Conservation (phyloP, 2,113 vertebrate species). For the Donacobius atricapilla region DNA sequence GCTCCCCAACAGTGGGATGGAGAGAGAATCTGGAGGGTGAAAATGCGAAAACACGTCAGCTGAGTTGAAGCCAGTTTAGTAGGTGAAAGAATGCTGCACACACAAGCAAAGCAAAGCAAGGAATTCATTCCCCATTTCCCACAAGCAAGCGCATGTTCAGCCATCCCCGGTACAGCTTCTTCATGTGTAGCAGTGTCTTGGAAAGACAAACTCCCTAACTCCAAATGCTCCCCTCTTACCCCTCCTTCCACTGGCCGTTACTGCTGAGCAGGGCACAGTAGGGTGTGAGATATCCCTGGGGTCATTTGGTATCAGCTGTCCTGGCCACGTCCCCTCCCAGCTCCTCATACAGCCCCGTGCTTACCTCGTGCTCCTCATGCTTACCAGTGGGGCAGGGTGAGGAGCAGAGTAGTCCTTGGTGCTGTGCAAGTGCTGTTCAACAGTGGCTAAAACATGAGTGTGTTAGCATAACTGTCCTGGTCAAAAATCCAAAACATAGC, state of each 20-base stretch:
- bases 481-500: not conserved
- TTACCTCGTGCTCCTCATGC: too few relatives aligned
- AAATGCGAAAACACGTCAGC: fast-evolving
- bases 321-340: not conserved
- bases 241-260: not conserved
- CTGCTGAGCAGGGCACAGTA: fast-evolving
- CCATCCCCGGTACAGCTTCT: not conserved
- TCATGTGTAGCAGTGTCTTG: fast-evolving
- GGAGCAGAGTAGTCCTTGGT: not conserved
- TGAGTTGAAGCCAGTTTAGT: not conserved
- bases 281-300: not conserved
- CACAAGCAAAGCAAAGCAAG: not conserved
- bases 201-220: fast-evolving
- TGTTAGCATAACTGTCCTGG: not conserved
- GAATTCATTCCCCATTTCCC: not conserved
- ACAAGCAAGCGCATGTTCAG: not conserved
- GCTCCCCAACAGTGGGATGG: fast-evolving
- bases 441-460: not conserved
- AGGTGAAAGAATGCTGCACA: not conserved
- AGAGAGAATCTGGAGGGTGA: not conserved
- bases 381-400: not conserved
- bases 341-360: not conserved
- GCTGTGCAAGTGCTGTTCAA: not conserved
- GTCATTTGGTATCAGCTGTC: not conserved
- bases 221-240: not conserved